Base-by-base conservation (phyloP, 1,140 invertebrate species). In the Lepidurus arcticus region DNA sequence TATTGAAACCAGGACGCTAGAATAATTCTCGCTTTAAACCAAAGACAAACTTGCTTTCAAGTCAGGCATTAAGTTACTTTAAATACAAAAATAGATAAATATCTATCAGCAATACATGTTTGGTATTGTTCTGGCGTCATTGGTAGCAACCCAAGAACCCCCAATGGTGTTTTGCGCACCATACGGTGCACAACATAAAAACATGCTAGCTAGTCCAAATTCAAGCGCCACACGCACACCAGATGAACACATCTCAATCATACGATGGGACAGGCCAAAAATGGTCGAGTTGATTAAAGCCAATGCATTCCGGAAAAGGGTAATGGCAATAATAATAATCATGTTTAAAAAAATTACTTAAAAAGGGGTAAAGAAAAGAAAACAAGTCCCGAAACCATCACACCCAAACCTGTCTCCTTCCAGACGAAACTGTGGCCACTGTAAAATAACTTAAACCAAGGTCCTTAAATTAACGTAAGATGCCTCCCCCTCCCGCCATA, bases 401-500 rank as follows among this genome's bases (percentile, higher is more conserved):
- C 53, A 21, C 53, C 13, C 53, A 65, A 65, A 65, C 53, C 53
- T 65, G 53, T 21, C 21, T 65, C 13, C 13, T 65, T 65, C 13
- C 53, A 65, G 53, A n/a, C 8, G 16, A 65, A 65, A n/a, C 9
- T n/a, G 16, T 21, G 53, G 53, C 13, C 53, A 21, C 53, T 65
- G 53, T n/a, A 65, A 65, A 65, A 65, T 65, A 65, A 65, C n/a
- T 53, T 21, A 3, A 65, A 65, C 53, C 53, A 65, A 65, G 13
- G 53, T n/a, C 21, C 13, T 13, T 13, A 65, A 65, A n/a, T 65
- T 21, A 65, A 65, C 16, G 21, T 9, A 65, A 65, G 53, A 9
- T 21, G 53, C 13, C 53, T 21, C 53, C 53, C 53, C 53, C 53
- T 65, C 53, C 53, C 34, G 2, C 26, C 53, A 65, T 21, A 65